Conservation (phyloP, 2,888 invertebrate species). For the Teinopalpus imperialis region DNA sequence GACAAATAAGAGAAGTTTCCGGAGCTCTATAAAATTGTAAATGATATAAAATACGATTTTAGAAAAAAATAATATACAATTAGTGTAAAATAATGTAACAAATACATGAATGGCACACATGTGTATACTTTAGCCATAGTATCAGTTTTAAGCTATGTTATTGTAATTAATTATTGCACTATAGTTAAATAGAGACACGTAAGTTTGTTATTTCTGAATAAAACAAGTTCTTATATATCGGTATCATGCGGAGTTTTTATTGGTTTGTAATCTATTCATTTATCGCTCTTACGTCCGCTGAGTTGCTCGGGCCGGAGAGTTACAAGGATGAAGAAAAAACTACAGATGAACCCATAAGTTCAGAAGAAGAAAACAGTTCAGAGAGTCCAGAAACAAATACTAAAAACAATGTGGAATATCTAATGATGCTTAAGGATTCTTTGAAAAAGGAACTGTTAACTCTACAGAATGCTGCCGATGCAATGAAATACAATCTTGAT, state of each 20-base stretch:
- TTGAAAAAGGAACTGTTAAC: constrained; percentile 51
- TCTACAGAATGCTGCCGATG: constrained; percentile 32
- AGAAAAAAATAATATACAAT: constrained; percentile 13
- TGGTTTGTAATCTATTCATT: constrained; percentile 52
- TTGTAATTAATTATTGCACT: constrained; percentile 13
- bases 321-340: constrained; percentile 46
- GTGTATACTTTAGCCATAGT: constrained; percentile 36
- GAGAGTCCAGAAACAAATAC: constrained; percentile 38
- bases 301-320: constrained; percentile 60
- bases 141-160: constrained; percentile 14
- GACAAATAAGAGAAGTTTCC: too few species aligned
- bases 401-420: constrained; percentile 42
- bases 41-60: too few species aligned
- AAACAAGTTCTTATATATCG: constrained; percentile 23
- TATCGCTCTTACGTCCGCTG: constrained; percentile 50
- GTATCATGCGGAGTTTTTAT: constrained; percentile 51
- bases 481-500: constrained; percentile 31
- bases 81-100: constrained; percentile 28
- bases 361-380: constrained; percentile 42
- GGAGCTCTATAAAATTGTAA: too few species aligned
- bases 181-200: constrained; percentile 58
- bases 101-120: constrained; percentile 35
- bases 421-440: constrained; percentile 46
- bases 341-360: too few species aligned
- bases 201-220: constrained; percentile 29